These are phyloP conservation scores for Genyomyrus donnyi DNA, from an alignment of 2,113 vertebrate species.

Conservation along the genomic window DNA sequence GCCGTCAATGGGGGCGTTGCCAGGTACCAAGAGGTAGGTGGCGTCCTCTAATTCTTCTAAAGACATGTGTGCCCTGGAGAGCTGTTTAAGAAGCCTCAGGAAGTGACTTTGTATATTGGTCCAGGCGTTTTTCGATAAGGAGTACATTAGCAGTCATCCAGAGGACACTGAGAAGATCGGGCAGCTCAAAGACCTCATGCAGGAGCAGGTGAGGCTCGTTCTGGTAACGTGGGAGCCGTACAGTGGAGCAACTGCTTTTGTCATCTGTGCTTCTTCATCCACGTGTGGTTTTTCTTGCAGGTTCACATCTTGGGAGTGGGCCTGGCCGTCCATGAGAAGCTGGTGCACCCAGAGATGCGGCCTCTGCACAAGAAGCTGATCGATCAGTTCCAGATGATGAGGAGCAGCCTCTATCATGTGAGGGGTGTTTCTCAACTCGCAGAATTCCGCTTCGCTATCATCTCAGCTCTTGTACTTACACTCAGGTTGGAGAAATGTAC, in stretches of 20 bases:
- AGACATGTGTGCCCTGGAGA: not conserved
- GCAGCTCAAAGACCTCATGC: constrained; percentile 96
- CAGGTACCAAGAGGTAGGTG: constrained; percentile 87
- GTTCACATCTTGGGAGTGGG: constrained; percentile 87
- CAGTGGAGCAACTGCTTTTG: not conserved
- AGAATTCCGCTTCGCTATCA: not conserved
- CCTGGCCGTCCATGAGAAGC: constrained; percentile 88
- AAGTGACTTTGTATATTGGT: not conserved
- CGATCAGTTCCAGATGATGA: constrained; percentile 98
- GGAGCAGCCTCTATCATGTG: constrained; percentile 89
- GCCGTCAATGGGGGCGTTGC: constrained; percentile 94
- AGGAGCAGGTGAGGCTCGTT: constrained; percentile 76
- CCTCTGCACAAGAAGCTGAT: constrained; percentile 96
- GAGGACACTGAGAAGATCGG: constrained; percentile 91
- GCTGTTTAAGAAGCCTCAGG: not conserved
- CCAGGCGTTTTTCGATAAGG: constrained; percentile 96
- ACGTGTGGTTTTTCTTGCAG: constrained; percentile 43
- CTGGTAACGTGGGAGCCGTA: not conserved
- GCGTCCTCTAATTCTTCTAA: not conserved
- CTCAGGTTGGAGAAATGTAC: not conserved
- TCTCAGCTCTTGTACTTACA: not conserved
- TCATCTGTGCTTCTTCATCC: not conserved
- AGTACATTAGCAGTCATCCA: constrained; percentile 87
- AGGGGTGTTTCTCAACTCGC: constrained; percentile 40
- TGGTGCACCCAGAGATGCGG: constrained; percentile 97